These are phyloP conservation scores for Schizothorax lantsangensis DNA, from an alignment of 2,797 vertebrate species.

Conservation along the genomic window DNA sequence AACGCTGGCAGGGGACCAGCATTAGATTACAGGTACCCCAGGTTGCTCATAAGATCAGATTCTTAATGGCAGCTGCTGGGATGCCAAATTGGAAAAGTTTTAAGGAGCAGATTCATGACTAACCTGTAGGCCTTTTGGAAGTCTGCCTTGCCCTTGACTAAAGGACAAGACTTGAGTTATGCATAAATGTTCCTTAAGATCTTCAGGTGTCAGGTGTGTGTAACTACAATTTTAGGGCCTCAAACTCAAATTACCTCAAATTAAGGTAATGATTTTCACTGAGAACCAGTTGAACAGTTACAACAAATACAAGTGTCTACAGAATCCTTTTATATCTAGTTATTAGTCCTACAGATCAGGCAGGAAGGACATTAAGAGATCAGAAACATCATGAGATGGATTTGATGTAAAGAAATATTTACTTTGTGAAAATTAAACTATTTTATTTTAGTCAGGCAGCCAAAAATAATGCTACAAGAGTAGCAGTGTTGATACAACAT, in stretches of 20 bases:
- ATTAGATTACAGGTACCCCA: conserved; percentile 23
- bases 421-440: too few species aligned
- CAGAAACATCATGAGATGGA: too few species aligned
- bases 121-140: neutral
- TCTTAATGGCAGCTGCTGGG: neutral
- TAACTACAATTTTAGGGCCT: neutral
- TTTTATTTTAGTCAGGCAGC: too few species aligned
- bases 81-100: conserved; percentile 34
- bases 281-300: neutral
- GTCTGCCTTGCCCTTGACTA: neutral
- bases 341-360: neutral
- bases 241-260: neutral
- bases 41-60: conserved; percentile 19
- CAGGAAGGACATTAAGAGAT: too few species aligned
- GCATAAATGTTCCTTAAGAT: neutral
- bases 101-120: conserved; percentile 8
- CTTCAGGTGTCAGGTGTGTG: neutral
- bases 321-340: neutral
- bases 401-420: too few species aligned
- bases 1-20: conserved; percentile 35
- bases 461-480: too few species aligned
- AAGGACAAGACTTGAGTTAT: neutral
- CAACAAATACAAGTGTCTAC: neutral
- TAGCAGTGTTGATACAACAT: too few species aligned
- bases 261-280: neutral